Evolutionary conservation across 2,797 vertebrate genomes (phyloP), one percentile per base, ranked within the genome.

Genomic region (Atherinosoma microstoma): DNA sequence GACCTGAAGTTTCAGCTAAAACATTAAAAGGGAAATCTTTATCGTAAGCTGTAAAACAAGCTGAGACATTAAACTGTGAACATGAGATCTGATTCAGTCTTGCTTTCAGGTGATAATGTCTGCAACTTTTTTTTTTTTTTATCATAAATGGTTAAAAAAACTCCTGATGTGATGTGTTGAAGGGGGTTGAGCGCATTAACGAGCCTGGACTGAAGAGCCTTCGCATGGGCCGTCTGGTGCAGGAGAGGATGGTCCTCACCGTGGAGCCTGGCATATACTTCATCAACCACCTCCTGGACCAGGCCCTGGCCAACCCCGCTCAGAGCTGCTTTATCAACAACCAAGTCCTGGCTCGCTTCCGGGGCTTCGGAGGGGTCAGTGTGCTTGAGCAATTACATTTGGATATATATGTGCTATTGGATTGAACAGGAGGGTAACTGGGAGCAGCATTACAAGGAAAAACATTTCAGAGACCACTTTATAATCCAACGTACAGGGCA

Each of bases 221-320:
- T 60, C 94, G 96, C 3, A 99, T 98, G 0, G 94, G 96, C 0
- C 96, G 97, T 2, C 70, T 51, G 70, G 95, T 99, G 69, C 84
- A 94, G 87, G 93, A 94, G 38, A 93, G 96, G 78, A 99, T 99
- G 98, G 98, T 99, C 71, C 96, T 99, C 73, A 99, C 97, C 0
- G 91, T 99, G 30, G 97, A 99, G 85, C 98, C 98, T 0, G 97
- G 98, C 47, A 97, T 99, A 74, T 99, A 99, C 88, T 99, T 99
- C 93, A 99, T 99, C n/a, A 88, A 97, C 88, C 96, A 92, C 83
- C 93, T 99, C 30, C 93, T 99, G 90, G 95, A 99, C n/a, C 91
- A 96, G 67, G 98, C 97, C 0, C 93, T 98, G 67, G 89, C 75
- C 0, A 87, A 97, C 62, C 92, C 96, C 0, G 72, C 92, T 0